These are phyloP conservation scores for Tolypeutes matacus DNA, from an alignment of 2,797 vertebrate species.

Conservation along the genomic window DNA sequence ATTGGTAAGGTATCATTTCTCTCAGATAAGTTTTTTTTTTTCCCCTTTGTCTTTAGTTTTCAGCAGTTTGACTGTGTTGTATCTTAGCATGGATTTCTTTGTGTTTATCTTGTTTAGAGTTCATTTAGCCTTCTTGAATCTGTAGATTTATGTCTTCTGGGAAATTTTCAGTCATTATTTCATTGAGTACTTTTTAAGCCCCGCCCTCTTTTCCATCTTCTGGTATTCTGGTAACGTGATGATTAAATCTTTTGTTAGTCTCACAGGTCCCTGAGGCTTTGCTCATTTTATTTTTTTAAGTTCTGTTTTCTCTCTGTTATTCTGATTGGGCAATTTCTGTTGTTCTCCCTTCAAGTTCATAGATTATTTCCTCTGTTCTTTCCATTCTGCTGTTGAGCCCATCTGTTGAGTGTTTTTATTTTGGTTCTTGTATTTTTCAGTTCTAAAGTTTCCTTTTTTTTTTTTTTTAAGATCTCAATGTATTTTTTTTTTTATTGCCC, in stretches of 20 bases:
- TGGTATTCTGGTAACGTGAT: background rate
- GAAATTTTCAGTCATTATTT: background rate
- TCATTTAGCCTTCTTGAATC: background rate
- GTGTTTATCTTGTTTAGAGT: background rate
- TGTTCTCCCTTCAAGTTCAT: background rate
- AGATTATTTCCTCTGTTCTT: constrained; percentile 17
- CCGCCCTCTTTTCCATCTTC: background rate
- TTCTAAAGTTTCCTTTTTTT: background rate
- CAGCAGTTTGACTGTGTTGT: background rate
- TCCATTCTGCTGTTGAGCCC: background rate
- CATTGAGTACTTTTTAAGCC: background rate
- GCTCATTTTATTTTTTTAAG: background rate
- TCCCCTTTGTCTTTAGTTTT: background rate
- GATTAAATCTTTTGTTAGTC: background rate
- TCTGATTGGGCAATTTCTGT: background rate
- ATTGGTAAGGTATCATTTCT: background rate
- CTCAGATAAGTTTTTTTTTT: background rate
- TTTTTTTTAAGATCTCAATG: background rate
- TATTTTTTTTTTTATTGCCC: too few relatives aligned
- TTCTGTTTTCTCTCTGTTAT: background rate
- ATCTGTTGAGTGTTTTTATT: background rate
- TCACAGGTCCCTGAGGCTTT: background rate
- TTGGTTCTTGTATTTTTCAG: background rate
- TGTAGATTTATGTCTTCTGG: background rate
- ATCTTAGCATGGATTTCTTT: background rate